Percentiles rank a stretch among this genome's conserved stretches.
phyloP scores from a whole-genome alignment of 2,797 vertebrate species.

The Uromys caudimaculatus region DNA sequence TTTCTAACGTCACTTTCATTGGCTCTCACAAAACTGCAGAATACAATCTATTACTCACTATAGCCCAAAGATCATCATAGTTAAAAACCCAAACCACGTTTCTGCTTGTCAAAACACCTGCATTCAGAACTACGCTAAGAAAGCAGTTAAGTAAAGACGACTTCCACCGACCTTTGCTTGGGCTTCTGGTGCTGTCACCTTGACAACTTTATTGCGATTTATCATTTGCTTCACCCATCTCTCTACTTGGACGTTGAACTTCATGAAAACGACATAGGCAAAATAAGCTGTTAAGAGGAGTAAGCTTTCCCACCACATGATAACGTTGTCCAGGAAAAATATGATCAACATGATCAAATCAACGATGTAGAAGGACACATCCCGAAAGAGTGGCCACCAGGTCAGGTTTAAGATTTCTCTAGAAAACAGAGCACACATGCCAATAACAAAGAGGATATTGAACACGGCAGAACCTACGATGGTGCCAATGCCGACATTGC shows the following conservation, averaged over 20 bases:
- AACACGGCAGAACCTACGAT: conserved; percentile 99
- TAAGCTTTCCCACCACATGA: conserved; percentile 96
- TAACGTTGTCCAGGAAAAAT: conserved; percentile 98
- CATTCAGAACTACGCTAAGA: not conserved
- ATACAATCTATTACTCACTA: not conserved
- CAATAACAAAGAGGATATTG: conserved; percentile 99
- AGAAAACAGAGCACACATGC: conserved; percentile 99
- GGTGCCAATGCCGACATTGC: conserved; percentile 99
- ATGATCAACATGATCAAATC: conserved; percentile 97
- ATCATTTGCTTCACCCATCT: conserved; percentile 92
- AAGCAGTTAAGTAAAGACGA: conserved; percentile 70
- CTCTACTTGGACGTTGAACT: conserved; percentile 95
- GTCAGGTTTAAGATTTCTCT: conserved; percentile 98
- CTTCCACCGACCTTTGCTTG: conserved; percentile 96
- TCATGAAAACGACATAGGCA: conserved; percentile 97
- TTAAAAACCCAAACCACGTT: not conserved
- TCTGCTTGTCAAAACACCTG: not conserved
- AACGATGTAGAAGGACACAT: conserved; percentile 98
- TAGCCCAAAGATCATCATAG: not conserved
- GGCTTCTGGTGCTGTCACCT: conserved; percentile 90
- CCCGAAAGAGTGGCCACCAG: conserved; percentile 99
- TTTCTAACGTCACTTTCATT: not conserved
- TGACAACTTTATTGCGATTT: conserved; percentile 96
- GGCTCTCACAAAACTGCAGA: conserved; percentile 9
- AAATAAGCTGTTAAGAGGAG: conserved; percentile 92